phyloP scores from a whole-genome alignment of 2,113 vertebrate species.

The Tragelaphus imberbis region DNA sequence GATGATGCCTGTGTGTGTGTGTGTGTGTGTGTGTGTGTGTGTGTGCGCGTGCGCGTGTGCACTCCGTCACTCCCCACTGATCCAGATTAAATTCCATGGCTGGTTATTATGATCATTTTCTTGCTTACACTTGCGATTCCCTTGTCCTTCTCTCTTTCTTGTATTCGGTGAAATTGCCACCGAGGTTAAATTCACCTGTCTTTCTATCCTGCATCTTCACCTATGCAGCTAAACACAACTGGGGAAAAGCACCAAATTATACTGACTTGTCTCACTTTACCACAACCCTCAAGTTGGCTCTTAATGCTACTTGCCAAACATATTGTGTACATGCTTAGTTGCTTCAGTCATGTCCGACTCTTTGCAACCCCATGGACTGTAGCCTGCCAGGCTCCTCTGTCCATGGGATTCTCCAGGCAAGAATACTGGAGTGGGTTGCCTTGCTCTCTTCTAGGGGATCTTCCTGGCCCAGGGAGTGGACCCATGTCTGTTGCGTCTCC shows the following conservation, averaged over 20 bases:
- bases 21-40: too few species aligned
- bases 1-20: neutral
- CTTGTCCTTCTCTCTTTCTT: neutral
- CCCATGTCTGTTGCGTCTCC: neutral
- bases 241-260: neutral
- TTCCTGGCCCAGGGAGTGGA: neutral
- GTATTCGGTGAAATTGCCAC: neutral
- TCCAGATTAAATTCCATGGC: neutral
- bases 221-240: neutral
- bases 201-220: neutral
- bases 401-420: neutral
- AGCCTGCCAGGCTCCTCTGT: neutral
- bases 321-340: neutral
- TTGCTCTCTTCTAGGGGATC: neutral
- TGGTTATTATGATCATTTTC: neutral
- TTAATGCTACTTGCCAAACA: neutral
- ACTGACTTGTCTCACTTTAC: neutral
- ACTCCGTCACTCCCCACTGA: neutral
- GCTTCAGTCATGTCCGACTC: neutral
- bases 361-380: neutral
- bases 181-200: neutral
- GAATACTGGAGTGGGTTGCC: neutral
- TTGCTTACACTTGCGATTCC: neutral
- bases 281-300: neutral
- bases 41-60: fast-evolving